Conservation (phyloP, 2,113 vertebrate genomes). For the Leptodactylus fuscus region DNA sequence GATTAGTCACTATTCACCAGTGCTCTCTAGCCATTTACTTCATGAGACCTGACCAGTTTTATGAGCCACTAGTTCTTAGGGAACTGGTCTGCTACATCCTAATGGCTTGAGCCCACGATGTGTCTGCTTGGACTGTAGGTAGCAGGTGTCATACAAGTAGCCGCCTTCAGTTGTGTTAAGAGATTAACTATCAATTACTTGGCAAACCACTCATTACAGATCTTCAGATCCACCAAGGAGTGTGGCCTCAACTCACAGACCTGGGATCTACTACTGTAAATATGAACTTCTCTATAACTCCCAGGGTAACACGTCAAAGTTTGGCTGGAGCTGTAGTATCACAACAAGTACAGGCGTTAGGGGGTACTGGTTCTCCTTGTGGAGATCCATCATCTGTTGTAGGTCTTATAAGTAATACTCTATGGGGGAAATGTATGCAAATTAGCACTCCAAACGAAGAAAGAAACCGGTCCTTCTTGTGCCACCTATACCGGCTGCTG, state of each 20-base stretch:
- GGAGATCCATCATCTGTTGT: not conserved
- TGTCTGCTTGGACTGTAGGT: not conserved
- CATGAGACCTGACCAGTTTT: not conserved
- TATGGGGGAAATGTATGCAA: not conserved
- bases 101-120: not conserved
- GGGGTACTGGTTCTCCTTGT: not conserved
- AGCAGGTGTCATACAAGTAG: not conserved
- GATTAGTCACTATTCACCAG: not conserved
- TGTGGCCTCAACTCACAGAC: too few species aligned
- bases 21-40: not conserved
- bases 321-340: not conserved
- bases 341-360: not conserved
- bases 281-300: too few species aligned
- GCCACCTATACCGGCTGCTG: not conserved
- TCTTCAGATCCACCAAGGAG: not conserved
- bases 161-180: not conserved
- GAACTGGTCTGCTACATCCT: not conserved
- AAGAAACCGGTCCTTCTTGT: not conserved
- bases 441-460: not conserved
- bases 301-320: not conserved
- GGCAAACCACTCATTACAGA: not conserved
- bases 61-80: not conserved
- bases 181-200: not conserved
- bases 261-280: not conserved
- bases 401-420: not conserved